Base-by-base conservation (phyloP, 2,888 invertebrate genomes). In the Tupiocoris notatus region DNA sequence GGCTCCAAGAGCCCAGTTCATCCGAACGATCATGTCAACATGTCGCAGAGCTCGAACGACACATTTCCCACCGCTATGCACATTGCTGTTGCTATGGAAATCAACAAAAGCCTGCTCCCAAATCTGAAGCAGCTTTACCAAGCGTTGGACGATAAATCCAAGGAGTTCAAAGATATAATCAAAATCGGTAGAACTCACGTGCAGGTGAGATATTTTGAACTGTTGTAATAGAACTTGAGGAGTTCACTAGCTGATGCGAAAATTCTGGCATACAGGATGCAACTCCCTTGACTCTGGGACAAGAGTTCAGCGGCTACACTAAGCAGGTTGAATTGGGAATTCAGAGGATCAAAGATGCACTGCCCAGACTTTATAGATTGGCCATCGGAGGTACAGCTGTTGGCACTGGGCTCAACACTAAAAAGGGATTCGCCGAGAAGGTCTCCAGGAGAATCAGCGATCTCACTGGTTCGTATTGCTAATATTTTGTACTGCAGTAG, bases 31-130 rank as follows among this genome's bases (percentile, higher is more conserved):
- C 98, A 99, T 86, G 98, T 99, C 73, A 99, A 99, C 86, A 99
- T 95, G 87, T 94, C 96, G 7, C 94, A 99, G 88, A 97, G 97
- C 83, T 98, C 97, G 74, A 99, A 99, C 84, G 98, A 99, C 84
- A 98, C 98, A 1, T 99, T 95, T 85, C 99, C 99, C 6, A 95
- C 98, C 0, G 98, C 98, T 0, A 99, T 99, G 93, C 98, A 99
- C 84, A 92, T 99, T 79, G 94, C 98, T 0, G 95, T 96, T 0
- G 98, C 95, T 0, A 87, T 94, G 84, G 95, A 98, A 84, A 87
- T 98, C 76, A 88, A 92, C 80, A 88, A 92, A 80, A 86, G 89
- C 2, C 87, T 99, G 1, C 85, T 98, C 82, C 98, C 98, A 0
- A 91, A 92, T 0, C 85, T 99, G 24, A 86, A 89, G 77, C 86